phyloP scores from a whole-genome alignment of 2,888 invertebrate species.

The Syrista parreyssii region DNA sequence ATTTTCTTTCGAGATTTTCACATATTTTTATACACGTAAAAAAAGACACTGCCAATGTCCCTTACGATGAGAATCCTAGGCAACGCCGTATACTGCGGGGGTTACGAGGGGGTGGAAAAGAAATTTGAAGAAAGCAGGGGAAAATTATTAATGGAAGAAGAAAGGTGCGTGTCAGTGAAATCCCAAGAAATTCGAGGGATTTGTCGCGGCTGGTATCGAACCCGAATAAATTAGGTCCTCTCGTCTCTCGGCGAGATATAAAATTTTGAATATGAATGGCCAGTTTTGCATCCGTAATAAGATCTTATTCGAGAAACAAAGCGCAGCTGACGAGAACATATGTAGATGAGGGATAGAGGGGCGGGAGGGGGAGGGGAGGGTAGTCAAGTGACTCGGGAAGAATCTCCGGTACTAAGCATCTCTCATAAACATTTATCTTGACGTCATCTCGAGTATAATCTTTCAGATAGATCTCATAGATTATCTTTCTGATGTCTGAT shows the following conservation, averaged over 20 bases:
- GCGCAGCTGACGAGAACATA: conserved; percentile 72
- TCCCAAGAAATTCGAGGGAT: conserved; percentile 51
- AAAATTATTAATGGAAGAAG: conserved; percentile 31
- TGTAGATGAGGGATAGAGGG: conserved; percentile 66
- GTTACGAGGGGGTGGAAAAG: not conserved
- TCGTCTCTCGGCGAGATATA: conserved; percentile 75
- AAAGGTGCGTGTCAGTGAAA: conserved; percentile 18
- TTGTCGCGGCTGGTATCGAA: conserved; percentile 65
- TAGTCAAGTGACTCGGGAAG: conserved; percentile 6
- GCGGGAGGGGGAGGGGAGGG: conserved; percentile 6
- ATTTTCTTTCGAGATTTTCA: too few relatives aligned
- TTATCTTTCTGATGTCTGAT: not conserved
- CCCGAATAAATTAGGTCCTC: conserved; percentile 81
- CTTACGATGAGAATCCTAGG: not conserved
- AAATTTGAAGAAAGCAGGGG: conserved; percentile 15
- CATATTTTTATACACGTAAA: too few relatives aligned
- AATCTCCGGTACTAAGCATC: not conserved
- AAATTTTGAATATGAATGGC: conserved; percentile 92
- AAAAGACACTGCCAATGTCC: too few relatives aligned
- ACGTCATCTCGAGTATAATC: not conserved
- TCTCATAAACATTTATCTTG: not conserved
- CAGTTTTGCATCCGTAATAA: conserved; percentile 89
- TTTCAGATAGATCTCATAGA: not conserved
- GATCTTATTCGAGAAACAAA: conserved; percentile 73
- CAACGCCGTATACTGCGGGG: not conserved